These are phyloP conservation scores for Cardinalis cardinalis DNA, from an alignment of 2,113 vertebrate genomes.

Conservation along the genomic window DNA sequence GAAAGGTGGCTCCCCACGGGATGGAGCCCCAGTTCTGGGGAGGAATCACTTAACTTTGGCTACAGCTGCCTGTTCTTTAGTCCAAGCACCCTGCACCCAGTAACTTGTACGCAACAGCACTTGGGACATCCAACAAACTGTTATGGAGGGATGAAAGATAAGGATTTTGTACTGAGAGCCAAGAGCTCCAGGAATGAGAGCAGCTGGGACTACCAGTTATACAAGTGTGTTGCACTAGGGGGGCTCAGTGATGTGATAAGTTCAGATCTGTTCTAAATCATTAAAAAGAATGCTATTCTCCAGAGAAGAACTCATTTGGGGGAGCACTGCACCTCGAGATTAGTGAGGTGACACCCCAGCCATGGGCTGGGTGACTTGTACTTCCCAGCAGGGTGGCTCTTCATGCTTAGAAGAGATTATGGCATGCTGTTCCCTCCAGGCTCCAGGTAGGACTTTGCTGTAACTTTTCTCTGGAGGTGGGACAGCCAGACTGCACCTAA, in stretches of 20 bases:
- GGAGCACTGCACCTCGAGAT: not conserved
- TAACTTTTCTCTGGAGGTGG: not conserved
- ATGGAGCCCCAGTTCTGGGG: not conserved
- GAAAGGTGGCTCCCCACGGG: not conserved
- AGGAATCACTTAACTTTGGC: not conserved
- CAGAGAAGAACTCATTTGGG: not conserved
- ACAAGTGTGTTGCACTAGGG: not conserved
- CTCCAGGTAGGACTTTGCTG: not conserved
- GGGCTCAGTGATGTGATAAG: not conserved
- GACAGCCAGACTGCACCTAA: not conserved
- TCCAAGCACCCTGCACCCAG: not conserved
- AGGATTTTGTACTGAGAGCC: not conserved
- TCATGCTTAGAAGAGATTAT: not conserved
- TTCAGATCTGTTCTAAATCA: not conserved
- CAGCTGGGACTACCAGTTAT: not conserved
- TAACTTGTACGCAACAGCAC: not conserved
- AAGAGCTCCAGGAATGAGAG: not conserved
- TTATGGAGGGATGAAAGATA: not conserved
- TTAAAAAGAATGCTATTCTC: not conserved
- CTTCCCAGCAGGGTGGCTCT: not conserved
- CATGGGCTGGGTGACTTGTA: rapidly evolving
- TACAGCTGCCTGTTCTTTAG: not conserved
- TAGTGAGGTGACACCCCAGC: not conserved
- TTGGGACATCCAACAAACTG: not conserved
- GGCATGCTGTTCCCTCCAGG: not conserved